phyloP scores from a whole-genome alignment of 2,797 vertebrate species.

The Peromyscus attwateri region DNA sequence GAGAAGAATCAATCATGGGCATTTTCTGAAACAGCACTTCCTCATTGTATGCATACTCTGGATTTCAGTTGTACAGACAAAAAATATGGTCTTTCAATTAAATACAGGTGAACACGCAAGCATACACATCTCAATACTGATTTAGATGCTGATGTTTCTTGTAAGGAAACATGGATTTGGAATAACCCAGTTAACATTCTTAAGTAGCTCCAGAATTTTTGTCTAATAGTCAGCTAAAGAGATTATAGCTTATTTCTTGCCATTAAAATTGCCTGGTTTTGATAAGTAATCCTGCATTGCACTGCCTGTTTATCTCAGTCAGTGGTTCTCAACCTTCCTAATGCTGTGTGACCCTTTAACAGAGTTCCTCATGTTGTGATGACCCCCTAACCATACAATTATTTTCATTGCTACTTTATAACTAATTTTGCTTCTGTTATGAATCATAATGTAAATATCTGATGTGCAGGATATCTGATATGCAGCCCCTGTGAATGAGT shows the following conservation, averaged over 20 bases:
- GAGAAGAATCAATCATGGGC: background rate
- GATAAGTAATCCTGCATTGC: background rate
- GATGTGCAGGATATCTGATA: background rate
- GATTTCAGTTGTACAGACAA: constrained; percentile 63
- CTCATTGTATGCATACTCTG: background rate
- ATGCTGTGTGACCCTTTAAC: background rate
- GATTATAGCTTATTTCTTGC: constrained; percentile 4
- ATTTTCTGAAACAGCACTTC: constrained; percentile 34
- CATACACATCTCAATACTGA: constrained; percentile 2
- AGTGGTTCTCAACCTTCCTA: background rate
- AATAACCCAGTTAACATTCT: constrained; percentile 37
- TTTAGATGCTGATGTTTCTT: constrained; percentile 68
- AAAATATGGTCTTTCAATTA: constrained; percentile 8
- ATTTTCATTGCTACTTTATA: background rate
- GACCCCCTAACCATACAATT: no score
- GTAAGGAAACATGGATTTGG: constrained; percentile 66
- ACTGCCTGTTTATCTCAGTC: background rate
- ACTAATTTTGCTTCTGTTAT: background rate
- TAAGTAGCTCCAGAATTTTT: constrained; percentile 41
- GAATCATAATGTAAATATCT: background rate
- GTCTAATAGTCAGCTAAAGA: constrained; percentile 46
- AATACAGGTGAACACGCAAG: background rate
- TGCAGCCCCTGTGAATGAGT: background rate
- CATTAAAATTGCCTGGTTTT: constrained; percentile 21
- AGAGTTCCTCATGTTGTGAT: background rate